Conservation (phyloP, 1,140 invertebrate species). For the Artemia franciscana region DNA sequence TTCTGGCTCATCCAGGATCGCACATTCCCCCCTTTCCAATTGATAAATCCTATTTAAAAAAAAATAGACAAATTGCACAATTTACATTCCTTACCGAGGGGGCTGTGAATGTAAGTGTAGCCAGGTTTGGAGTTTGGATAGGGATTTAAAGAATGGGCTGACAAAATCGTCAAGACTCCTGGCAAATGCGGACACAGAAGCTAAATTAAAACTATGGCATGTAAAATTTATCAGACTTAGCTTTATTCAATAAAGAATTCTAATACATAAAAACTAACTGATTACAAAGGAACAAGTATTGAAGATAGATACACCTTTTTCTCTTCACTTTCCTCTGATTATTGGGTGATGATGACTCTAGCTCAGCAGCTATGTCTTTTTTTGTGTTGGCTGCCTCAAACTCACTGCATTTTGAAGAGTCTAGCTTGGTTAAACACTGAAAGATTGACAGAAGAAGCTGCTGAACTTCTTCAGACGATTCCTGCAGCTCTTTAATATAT, state of each 20-base stretch:
- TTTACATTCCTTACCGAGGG: no score
- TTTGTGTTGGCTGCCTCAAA: neutral
- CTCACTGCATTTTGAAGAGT: neutral
- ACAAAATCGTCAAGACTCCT: no score
- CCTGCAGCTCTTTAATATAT: neutral
- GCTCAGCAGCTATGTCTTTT: neutral
- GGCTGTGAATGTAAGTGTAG: no score
- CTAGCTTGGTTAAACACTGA: neutral
- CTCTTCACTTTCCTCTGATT: neutral
- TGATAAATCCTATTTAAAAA: no score
- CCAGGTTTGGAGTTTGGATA: neutral
- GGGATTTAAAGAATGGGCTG: no score
- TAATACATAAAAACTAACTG: neutral
- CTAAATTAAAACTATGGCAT: neutral
- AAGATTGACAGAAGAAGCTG: neutral
- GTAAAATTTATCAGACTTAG: neutral
- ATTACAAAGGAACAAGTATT: neutral
- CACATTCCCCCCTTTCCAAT: no score
- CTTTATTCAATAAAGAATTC: neutral
- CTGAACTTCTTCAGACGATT: neutral
- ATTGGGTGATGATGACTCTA: neutral
- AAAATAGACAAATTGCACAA: no score
- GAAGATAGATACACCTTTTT: neutral
- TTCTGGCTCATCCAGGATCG: no score
- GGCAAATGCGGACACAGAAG: neutral